Evolutionary conservation across 2,113 vertebrate species (phyloP), one percentile per base, ranked within the genome.

Genomic region (Myotis brandtii): DNA sequence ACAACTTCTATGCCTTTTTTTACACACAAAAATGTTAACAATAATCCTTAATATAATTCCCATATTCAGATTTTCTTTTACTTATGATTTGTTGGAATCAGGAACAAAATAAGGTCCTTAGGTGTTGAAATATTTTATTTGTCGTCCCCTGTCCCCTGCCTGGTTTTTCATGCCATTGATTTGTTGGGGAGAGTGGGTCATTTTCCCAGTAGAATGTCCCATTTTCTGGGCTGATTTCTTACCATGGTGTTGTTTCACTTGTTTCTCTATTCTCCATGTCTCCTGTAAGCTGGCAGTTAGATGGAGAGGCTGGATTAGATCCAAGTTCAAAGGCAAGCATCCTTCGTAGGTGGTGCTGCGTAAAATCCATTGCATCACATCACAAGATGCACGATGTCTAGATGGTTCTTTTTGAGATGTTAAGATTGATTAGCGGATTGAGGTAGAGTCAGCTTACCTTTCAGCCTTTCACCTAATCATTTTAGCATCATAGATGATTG

Each of bases 11-110:
- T 75, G 27, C 54, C 21, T 81, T 95, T 91, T 90, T 91, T 87
- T 23, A 59, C 8, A 76, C 46, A 46, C 85, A 64, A 85, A 86
- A 76, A 72, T 90, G 75, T 54, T 82, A 75, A 83, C 43, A 89
- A 3, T 85, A 67, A 84, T 95, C 27, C 14, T 93, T 87, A 87
- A 64, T 94, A n/a, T 76, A 69, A 80, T 95, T 59, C 11, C n/a
- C 75, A 50, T 66, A 40, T 64, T 93, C 25, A 72, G 4, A 79
- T 87, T 93, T 93, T 89, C 69, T 88, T 93, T 84, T 75, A 59
- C 64, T 80, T 83, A n/a, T 9, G 34, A 70, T 73, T 86, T 75
- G 64, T 77, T 79, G 23, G n/a, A 89, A 67, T 69, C 18, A 73
- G n/a, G 27, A 92, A 43, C 54, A 64, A 95, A 96, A 50, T n/a